These are phyloP conservation scores for Catalaphyllia jardinei DNA, from an alignment of 64 coral and sea anemone species.

Conservation along the genomic window DNA sequence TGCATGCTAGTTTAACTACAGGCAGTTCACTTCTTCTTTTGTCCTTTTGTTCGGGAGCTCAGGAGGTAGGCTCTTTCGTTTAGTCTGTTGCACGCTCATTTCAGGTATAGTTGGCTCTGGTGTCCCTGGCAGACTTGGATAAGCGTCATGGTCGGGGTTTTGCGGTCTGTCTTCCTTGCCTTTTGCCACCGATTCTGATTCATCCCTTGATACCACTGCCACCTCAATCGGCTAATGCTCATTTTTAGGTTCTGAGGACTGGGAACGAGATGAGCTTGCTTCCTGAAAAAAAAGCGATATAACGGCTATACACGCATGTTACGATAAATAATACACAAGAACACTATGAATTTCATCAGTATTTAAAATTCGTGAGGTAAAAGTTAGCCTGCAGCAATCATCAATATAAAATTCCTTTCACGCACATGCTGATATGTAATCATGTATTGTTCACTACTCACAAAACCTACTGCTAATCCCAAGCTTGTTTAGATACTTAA, in stretches of 20 bases:
- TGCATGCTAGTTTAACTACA: too few relatives aligned
- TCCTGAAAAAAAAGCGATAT: background rate
- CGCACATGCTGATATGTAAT: too few relatives aligned
- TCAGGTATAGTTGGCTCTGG: conserved; percentile 12
- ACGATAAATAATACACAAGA: too few relatives aligned
- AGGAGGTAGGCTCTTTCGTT: conserved; percentile 11
- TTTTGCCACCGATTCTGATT: background rate
- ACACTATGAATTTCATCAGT: too few relatives aligned
- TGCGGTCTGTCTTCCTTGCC: background rate
- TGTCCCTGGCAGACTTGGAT: conserved; percentile 34
- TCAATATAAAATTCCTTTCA: too few relatives aligned
- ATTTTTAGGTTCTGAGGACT: background rate
- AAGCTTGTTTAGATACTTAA: too few relatives aligned
- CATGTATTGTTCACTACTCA: too few relatives aligned
- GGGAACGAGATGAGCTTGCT: conserved; percentile 1
- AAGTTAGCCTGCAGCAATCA: too few relatives aligned
- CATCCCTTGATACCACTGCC: background rate
- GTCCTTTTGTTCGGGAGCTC: conserved; percentile 16
- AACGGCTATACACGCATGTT: too few relatives aligned
- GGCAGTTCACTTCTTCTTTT: background rate
- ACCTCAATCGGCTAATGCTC: conserved; percentile 16
- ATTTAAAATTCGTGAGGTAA: too few relatives aligned
- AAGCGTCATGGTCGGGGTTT: conserved; percentile 36
- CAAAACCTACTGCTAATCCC: too few relatives aligned
- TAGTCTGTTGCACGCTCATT: background rate